Conservation (phyloP, 35 echinoderm and acorn worm species). For the Chiridota heheva region DNA sequence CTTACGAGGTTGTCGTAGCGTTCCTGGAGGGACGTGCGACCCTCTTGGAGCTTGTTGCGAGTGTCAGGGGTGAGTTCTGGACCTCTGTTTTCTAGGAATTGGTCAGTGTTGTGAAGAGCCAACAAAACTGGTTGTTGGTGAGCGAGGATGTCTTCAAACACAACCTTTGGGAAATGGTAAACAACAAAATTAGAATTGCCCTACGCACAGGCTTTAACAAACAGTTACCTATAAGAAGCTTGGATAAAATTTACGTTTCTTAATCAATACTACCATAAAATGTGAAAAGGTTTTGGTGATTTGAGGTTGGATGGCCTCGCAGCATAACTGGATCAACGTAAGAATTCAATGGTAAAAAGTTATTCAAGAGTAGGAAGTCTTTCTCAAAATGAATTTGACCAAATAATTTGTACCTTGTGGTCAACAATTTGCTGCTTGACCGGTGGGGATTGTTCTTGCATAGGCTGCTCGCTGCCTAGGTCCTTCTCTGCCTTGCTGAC, state of each 20-base stretch:
- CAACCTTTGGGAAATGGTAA: conserved; percentile 47
- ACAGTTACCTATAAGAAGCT: too few relatives aligned
- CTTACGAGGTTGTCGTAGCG: conserved; percentile 66
- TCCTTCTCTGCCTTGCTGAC: conserved; percentile 70
- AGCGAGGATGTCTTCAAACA: conserved; percentile 84
- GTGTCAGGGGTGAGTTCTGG: conserved; percentile 66
- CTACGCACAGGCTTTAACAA: too few relatives aligned
- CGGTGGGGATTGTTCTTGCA: conserved; percentile 51
- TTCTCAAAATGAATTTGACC: too few relatives aligned
- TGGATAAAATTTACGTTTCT: too few relatives aligned
- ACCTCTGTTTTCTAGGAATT: conserved; percentile 66
- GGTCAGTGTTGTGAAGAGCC: conserved; percentile 78
- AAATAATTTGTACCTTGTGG: conserved; percentile 73
- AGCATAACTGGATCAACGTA: too few relatives aligned
- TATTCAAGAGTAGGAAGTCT: too few relatives aligned
- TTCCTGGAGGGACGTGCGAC: conserved; percentile 46
- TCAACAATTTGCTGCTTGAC: conserved; percentile 63
- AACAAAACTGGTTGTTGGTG: conserved; percentile 94
- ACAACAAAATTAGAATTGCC: neutral
- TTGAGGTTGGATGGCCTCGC: too few relatives aligned
- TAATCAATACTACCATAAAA: neutral
- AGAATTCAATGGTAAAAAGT: too few relatives aligned
- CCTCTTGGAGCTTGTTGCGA: conserved; percentile 80
- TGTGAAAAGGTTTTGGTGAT: too few relatives aligned
- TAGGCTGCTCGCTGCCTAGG: conserved; percentile 77